Conservation (phyloP, 1,140 invertebrate species). For the Lasioglossum albipes region DNA sequence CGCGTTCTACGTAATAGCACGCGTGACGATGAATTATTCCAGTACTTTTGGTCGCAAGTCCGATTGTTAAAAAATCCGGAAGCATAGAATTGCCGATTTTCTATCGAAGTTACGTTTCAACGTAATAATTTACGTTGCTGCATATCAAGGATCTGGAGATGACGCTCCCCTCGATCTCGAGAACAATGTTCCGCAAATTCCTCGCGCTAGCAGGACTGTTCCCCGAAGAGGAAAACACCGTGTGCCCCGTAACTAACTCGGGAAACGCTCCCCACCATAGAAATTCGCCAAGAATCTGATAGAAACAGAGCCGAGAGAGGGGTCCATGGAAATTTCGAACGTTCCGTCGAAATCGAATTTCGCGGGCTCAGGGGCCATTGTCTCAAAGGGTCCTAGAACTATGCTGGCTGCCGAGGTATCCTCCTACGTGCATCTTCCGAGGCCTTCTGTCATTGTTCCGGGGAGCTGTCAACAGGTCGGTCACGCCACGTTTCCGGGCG, state of each 20-base stretch:
- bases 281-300: not conserved
- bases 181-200: not conserved
- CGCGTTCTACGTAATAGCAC: no score
- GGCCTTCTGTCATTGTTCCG: slow-evolving; percentile 47
- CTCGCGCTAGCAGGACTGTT: not conserved
- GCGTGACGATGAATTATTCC: no score
- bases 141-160: not conserved
- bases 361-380: slow-evolving; percentile 16
- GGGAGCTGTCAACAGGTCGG: slow-evolving; percentile 51
- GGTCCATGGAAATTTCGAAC: slow-evolving; percentile 10
- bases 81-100: no score
- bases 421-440: not conserved
- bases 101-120: no score
- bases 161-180: not conserved
- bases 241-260: not conserved
- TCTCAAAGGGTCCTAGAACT: slow-evolving; percentile 23
- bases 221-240: not conserved
- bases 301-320: not conserved
- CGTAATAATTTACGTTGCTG: no score
- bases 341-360: slow-evolving; percentile 26
- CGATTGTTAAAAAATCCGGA: no score
- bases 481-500: slow-evolving; percentile 54
- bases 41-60: no score
- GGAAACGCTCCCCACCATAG: not conserved
- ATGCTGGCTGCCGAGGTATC: not conserved